Evolutionary conservation across 2,888 invertebrate species (phyloP).

Genomic region (Aphelenchoides bicaudatus): DNA sequence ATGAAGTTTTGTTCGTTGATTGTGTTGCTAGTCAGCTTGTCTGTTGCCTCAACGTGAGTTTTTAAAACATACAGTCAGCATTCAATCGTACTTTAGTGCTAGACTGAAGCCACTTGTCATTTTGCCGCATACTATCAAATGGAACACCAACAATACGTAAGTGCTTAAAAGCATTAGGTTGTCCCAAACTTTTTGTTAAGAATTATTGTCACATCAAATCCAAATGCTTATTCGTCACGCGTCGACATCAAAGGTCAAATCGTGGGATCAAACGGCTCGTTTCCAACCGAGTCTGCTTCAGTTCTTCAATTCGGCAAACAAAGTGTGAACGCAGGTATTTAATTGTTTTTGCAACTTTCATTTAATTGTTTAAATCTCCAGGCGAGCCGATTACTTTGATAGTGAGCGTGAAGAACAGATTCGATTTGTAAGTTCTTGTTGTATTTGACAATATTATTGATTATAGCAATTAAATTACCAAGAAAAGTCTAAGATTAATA

Average conservation of each 20-base stretch:
- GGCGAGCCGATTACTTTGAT: slow-evolving; percentile 10
- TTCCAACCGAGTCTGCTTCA: too few species aligned
- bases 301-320: not conserved
- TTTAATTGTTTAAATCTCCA: not conserved
- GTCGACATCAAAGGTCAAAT: slow-evolving; percentile 20
- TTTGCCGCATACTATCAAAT: slow-evolving; percentile 14
- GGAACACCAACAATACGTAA: slow-evolving; percentile 18
- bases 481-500: too few species aligned
- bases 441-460: too few species aligned
- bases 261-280: slow-evolving; percentile 16
- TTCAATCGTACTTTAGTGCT: too few species aligned
- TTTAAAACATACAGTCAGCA: too few species aligned
- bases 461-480: too few species aligned
- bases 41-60: too few species aligned
- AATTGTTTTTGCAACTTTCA: not conserved
- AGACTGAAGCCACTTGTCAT: slow-evolving; percentile 15
- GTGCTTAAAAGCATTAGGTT: too few species aligned
- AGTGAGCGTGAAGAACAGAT: slow-evolving; percentile 1
- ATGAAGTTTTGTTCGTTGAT: too few species aligned
- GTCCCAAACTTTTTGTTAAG: slow-evolving; percentile 1
- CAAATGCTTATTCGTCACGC: not conserved
- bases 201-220: not conserved
- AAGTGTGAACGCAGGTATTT: slow-evolving; percentile 1
- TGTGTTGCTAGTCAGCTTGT: too few species aligned
- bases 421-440: too few species aligned